phyloP scores from a whole-genome alignment of 2,113 vertebrate genomes.

The Cryptoleucopteryx plumbea region DNA sequence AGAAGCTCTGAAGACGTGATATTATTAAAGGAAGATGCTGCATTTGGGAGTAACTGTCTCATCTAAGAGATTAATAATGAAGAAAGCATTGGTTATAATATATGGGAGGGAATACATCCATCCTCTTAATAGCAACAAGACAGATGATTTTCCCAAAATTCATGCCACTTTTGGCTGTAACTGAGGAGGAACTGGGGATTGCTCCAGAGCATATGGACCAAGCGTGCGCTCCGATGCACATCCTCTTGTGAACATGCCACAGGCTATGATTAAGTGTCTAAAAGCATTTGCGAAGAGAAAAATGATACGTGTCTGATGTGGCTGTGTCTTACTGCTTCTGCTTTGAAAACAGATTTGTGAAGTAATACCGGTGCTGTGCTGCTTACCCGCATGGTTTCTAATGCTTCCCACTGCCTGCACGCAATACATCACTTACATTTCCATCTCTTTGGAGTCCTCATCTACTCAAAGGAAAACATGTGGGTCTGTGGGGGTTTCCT shows the following conservation, averaged over 20 bases:
- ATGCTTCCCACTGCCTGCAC: background rate
- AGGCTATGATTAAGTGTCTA: slow-evolving; percentile 1
- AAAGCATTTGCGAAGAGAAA: background rate
- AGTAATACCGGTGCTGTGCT: background rate
- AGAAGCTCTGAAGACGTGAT: background rate
- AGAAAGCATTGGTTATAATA: background rate
- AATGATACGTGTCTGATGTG: background rate
- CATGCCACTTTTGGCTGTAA: background rate
- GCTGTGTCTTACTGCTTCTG: background rate
- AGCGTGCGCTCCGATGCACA: background rate
- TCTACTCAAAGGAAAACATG: background rate
- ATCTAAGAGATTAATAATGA: background rate
- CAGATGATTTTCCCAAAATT: background rate
- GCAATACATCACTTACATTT: background rate
- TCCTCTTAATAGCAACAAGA: background rate
- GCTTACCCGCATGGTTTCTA: background rate
- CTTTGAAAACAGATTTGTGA: slow-evolving; percentile 20
- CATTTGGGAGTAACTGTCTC: background rate
- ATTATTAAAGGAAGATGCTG: background rate
- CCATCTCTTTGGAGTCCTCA: background rate
- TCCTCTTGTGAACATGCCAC: background rate
- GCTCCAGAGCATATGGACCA: slow-evolving; percentile 37
- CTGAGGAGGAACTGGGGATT: background rate
- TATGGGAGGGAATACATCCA: background rate
- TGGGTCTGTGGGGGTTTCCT: background rate